phyloP scores from a whole-genome alignment of 30 jellyfish, hydroid and myxozoan species.

The Turritopsis dohrnii region DNA sequence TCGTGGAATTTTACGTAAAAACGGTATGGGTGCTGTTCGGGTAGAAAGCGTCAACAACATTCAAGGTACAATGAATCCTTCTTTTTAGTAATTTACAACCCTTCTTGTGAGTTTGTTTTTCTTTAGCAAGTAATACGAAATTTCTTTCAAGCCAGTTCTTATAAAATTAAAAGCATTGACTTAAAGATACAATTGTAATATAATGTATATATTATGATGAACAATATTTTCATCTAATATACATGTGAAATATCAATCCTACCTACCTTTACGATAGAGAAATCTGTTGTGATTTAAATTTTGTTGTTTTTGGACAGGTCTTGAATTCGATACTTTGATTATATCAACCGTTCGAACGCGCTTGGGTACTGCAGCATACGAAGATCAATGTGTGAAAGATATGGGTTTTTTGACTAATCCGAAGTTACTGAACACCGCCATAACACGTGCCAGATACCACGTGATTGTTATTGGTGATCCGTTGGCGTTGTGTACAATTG shows the following conservation, averaged over 20 bases:
- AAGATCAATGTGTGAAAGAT: background rate
- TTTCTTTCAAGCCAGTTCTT: no score
- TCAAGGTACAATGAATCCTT: constrained; percentile 59
- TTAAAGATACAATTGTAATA: no score
- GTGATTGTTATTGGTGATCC: constrained; percentile 57
- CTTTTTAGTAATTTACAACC: no score
- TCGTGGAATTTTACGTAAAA: constrained; percentile 45
- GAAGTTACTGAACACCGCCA: constrained; percentile 63
- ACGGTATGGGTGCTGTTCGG: constrained; percentile 43
- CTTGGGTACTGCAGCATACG: constrained; percentile 2
- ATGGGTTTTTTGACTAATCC: constrained; percentile 63
- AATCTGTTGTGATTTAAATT: background rate
- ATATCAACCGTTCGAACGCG: constrained; percentile 62
- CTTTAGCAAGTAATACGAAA: no score
- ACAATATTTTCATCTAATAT: no score
- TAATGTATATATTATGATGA: no score
- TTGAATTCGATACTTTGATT: constrained; percentile 53
- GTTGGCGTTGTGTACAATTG: constrained; percentile 50
- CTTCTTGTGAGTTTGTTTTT: no score
- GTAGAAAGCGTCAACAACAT: constrained; percentile 65
- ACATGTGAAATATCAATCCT: no score
- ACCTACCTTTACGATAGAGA: background rate
- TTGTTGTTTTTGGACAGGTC: no score
- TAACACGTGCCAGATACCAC: constrained; percentile 60
- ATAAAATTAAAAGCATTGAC: no score